Evolutionary conservation across 2,888 invertebrate genomes (phyloP).

Genomic region (Agriopis leucophaearia): DNA sequence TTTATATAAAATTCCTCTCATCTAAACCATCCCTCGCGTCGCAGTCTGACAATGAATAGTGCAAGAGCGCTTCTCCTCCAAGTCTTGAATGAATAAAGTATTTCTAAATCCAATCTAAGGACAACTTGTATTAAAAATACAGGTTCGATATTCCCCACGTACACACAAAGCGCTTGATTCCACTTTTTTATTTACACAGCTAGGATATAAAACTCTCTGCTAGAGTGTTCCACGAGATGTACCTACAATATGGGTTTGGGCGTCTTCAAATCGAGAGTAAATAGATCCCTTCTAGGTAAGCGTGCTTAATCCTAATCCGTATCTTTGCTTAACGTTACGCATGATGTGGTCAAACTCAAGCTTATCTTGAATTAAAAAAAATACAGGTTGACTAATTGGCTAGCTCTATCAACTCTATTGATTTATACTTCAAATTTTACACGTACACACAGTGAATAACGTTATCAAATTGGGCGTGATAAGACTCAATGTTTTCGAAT

Average conservation of each 20-base stretch:
- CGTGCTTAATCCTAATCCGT: no score
- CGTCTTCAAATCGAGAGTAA: no score
- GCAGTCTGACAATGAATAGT: conserved; percentile 4
- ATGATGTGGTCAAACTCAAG: no score
- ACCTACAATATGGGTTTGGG: no score
- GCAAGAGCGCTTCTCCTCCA: neutral
- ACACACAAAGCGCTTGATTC: no score
- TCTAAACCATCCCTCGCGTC: neutral
- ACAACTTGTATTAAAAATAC: conserved; percentile 2
- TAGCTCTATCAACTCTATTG: conserved; percentile 1
- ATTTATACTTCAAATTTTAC: conserved; percentile 4
- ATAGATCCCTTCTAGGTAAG: no score
- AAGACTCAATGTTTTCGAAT: neutral
- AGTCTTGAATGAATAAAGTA: conserved; percentile 14
- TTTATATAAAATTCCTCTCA: neutral
- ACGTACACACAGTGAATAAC: neutral
- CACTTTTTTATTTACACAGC: no score
- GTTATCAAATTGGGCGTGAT: conserved; percentile 6
- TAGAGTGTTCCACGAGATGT: no score
- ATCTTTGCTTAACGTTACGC: no score
- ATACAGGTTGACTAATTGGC: neutral
- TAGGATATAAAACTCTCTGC: no score
- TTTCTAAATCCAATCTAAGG: conserved; percentile 17
- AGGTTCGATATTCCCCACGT: neutral
- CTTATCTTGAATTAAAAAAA: neutral